These are phyloP conservation scores for Reinhardtius hippoglossoides DNA, from an alignment of 2,113 vertebrate species.

Conservation along the genomic window DNA sequence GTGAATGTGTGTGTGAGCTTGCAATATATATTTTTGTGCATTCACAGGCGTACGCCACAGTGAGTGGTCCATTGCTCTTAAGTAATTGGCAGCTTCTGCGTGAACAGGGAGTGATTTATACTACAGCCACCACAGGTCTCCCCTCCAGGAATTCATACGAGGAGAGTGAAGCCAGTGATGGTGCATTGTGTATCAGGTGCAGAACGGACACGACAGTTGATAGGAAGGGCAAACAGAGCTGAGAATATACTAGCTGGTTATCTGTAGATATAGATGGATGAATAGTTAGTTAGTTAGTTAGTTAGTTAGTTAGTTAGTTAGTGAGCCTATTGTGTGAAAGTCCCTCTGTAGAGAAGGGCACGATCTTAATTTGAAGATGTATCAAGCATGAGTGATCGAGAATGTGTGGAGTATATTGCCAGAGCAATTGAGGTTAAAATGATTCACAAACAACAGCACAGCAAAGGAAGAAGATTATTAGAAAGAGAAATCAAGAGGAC, in stretches of 20 bases:
- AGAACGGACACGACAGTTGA: constrained; percentile 25
- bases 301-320: too few relatives aligned
- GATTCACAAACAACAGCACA: background rate
- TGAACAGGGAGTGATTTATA: constrained; percentile 63
- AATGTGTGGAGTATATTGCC: background rate
- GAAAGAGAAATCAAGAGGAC: background rate
- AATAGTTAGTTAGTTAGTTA: background rate
- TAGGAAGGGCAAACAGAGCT: constrained; percentile 21
- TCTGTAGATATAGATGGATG: background rate
- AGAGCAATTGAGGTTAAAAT: background rate
- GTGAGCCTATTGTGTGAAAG: too few relatives aligned
- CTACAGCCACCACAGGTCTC: constrained; percentile 40
- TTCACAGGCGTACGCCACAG: constrained; percentile 13
- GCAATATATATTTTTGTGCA: background rate
- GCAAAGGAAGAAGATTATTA: background rate
- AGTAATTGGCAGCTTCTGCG: constrained; percentile 62
- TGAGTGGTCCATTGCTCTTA: constrained; percentile 53
- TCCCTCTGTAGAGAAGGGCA: background rate
- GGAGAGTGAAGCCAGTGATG: constrained; percentile 27
- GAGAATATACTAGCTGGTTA: constrained; percentile 27
- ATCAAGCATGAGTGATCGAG: background rate
- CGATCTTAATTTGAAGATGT: background rate
- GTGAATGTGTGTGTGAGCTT: background rate
- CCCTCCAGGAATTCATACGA: constrained; percentile 42
- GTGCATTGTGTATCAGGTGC: constrained; percentile 32